phyloP scores from a whole-genome alignment of 2,797 vertebrate genomes.

The Otus scops region DNA sequence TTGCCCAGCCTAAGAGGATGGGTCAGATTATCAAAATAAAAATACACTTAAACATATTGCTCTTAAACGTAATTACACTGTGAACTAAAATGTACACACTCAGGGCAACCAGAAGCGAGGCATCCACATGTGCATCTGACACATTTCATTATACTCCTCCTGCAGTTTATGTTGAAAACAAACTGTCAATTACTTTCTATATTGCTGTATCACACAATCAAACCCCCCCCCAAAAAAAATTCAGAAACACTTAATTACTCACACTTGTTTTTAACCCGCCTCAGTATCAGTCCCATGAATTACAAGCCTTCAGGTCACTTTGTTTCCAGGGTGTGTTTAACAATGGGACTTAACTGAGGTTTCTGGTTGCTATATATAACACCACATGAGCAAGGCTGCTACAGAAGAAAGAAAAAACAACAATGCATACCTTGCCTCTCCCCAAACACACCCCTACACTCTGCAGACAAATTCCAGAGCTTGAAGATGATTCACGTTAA shows the following conservation, averaged over 20 bases:
- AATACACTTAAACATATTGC: background rate
- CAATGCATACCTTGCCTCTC: background rate
- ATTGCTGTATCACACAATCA: background rate
- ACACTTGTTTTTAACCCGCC: background rate
- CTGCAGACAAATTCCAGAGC: background rate
- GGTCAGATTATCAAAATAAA: background rate
- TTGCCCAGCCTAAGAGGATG: background rate
- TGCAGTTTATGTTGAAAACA: accelerated
- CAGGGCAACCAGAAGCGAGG: background rate
- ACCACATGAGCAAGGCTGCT: background rate
- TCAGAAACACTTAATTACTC: background rate
- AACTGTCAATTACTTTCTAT: background rate
- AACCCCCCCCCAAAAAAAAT: background rate
- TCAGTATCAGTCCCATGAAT: background rate
- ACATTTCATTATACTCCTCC: background rate
- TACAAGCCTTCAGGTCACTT: background rate
- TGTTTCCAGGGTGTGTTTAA: background rate
- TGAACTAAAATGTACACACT: accelerated
- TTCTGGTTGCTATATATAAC: background rate
- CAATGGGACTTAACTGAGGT: background rate
- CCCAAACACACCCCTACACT: background rate
- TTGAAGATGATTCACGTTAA: background rate
- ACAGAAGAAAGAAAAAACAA: background rate
- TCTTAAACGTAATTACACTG: background rate
- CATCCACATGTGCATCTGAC: accelerated